Evolutionary conservation across 2,888 invertebrate genomes (phyloP), one percentile per base, ranked within the genome.

Genomic region (Leptinotarsa juncta): DNA sequence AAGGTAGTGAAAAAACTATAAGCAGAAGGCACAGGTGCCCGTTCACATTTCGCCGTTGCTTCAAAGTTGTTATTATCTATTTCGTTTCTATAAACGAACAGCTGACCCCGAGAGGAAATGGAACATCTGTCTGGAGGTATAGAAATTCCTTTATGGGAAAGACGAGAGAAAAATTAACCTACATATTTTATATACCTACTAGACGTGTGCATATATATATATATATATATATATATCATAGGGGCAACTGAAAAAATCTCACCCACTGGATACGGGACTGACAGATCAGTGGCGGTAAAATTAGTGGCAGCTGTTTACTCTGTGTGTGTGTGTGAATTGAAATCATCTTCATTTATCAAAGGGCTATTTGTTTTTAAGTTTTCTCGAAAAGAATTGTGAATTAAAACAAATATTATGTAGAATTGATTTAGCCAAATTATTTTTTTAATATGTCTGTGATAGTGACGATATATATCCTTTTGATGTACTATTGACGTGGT

Each of bases 41-140:
- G 42, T 16, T 48, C 57, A 15, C 49, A 69, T 53, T 68, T 18
- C 32, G 82, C 82, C 82, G 83, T 82, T 82, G 80, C 74, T 79
- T 80, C 74, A 72, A 81, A 78, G 81, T 81, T 79, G 74, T 81
- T 80, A 82, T 82, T 82, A 81, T 81, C 81, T 81, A 80, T 82
- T 82, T 82, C 81, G 80, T 81, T 78, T 67, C 60, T 55, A 68
- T 66, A 20, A 75, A 79, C 79, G 32, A 60, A 42, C 84, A 84
- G 84, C 82, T 84, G 83, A 78, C 57, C 55, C 60, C 68, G 75
- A 78, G 70, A 78, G 74, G 77, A 78, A 77, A 77, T 74, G 51
- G 69, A 77, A 77, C 83, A 83, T 82, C 82, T 83, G 82, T 78
- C 60, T 12, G 66, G 42, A 20, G 32, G 60, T 67, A 62, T 26